phyloP scores from a whole-genome alignment of 2,113 vertebrate genomes.

The Phylloscopus whistleri region DNA sequence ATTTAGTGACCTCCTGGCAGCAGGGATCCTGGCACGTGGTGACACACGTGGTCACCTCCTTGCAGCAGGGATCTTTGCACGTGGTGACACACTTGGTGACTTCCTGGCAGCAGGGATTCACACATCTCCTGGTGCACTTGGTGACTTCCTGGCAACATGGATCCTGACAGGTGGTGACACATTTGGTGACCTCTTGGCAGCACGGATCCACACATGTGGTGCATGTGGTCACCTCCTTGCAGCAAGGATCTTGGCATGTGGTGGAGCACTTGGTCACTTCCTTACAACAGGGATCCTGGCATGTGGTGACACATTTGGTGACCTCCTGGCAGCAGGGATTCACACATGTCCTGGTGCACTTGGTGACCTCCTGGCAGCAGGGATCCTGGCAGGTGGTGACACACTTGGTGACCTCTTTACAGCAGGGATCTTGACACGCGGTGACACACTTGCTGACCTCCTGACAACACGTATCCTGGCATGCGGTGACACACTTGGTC shows the following conservation, averaged over 20 bases:
- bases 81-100: not conserved
- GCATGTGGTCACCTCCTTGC: rapidly evolving
- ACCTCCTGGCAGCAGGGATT: rapidly evolving
- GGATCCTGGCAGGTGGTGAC: not conserved
- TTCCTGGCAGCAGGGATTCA: rapidly evolving
- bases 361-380: not conserved
- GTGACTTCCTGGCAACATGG: rapidly evolving
- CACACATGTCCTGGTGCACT: no score
- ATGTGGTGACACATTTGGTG: rapidly evolving
- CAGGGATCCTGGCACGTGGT: not conserved
- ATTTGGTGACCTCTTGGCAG: rapidly evolving
- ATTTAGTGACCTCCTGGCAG: not conserved
- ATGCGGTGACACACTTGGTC: no score
- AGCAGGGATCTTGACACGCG: rapidly evolving
- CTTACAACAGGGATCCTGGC: rapidly evolving
- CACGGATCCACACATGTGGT: rapidly evolving
- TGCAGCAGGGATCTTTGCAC: no score
- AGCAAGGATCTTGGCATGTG: rapidly evolving
- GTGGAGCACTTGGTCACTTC: not conserved
- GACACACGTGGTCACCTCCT: no score
- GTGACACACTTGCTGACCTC: rapidly evolving
- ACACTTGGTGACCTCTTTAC: rapidly evolving
- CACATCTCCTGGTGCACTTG: no score
- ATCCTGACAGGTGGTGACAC: rapidly evolving
- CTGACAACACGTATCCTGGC: no score